Percentiles rank a stretch among this genome's conserved stretches.
Conservation (phyloP, 2,113 vertebrate genomes). For the Anser brachyrhynchus region DNA sequence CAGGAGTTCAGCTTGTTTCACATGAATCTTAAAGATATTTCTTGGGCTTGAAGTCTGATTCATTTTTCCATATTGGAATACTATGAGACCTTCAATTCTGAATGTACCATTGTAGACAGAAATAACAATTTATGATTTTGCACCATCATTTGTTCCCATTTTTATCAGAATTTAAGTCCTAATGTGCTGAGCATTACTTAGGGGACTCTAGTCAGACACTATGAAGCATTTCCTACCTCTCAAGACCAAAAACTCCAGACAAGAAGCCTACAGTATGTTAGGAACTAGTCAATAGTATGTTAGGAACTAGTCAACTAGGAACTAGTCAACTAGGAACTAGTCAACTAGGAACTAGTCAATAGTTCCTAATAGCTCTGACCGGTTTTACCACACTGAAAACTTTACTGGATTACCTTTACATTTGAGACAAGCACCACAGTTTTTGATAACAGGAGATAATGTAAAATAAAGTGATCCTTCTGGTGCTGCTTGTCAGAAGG, state of each 20-base stretch:
- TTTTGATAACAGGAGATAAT: background rate
- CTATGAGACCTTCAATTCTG: background rate
- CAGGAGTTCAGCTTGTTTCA: background rate
- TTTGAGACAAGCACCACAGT: background rate
- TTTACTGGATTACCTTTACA: background rate
- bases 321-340: no score
- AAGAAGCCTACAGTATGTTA: background rate
- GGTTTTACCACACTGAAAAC: background rate
- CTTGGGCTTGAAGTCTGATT: background rate
- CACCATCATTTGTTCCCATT: background rate
- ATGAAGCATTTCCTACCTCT: background rate
- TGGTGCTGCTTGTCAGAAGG: background rate
- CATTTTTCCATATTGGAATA: background rate
- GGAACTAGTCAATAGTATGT: background rate
- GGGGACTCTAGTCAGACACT: rapidly evolving
- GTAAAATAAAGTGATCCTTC: background rate
- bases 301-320: no score
- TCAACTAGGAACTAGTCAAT: background rate
- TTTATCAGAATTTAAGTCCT: background rate
- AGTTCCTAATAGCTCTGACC: background rate
- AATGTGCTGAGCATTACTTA: background rate
- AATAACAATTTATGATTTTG: background rate
- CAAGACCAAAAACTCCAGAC: background rate
- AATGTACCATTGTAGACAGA: background rate
- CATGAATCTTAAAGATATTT: background rate